Evolutionary conservation across 23 tunicate species (phyloP), one percentile per base, ranked within the genome.

Genomic region (Ascidia mentula): DNA sequence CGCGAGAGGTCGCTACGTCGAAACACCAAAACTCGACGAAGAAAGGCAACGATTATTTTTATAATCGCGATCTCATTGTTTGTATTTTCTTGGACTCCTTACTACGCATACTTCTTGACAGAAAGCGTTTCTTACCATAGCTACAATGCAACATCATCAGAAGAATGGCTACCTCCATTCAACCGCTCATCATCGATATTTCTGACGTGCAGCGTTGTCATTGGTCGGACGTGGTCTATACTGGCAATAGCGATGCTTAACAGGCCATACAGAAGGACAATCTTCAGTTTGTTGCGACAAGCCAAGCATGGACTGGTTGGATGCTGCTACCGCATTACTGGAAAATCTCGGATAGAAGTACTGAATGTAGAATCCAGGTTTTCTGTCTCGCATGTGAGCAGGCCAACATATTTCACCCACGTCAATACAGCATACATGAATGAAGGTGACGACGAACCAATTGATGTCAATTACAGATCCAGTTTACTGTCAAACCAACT

Each of bases 11-110:
- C 65, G 13, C 24, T 53, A 5, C 65, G 65, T 4, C 34, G 35
- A 20, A 45, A 60, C 69, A 60, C 31, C 6, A 31, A 12, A 59
- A 45, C 35, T 30, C 35, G 46, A 36, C 42, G 83, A 8, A 45
- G 74, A 31, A 79, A 79, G 61, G 73, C 83, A 46, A 79, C 73
- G 8, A 7, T 36, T 5, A 33, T 36, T 20, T 60, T 79, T 37
- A 45, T 79, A 4, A 36, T 59, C 28, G 74, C 59, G 53, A 35
- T 79, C 4, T 59, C 35, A 20, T 31, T 65, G 35, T 79, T 79
- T 79, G 9, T 60, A 22, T 28, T 37, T 20, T 45, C 83, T 33
- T 79, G 83, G 83, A 37, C 74, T 65, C 73, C 83, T 3, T 79
- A 79, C 36, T 37, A 30, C 83, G 45, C 30, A 5, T 79, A 79